A percentile compares a stretch with the other conserved stretches of the same genome.
Conservation (phyloP, 2,797 vertebrate genomes). For the Phrynocephalus vlangalii region DNA sequence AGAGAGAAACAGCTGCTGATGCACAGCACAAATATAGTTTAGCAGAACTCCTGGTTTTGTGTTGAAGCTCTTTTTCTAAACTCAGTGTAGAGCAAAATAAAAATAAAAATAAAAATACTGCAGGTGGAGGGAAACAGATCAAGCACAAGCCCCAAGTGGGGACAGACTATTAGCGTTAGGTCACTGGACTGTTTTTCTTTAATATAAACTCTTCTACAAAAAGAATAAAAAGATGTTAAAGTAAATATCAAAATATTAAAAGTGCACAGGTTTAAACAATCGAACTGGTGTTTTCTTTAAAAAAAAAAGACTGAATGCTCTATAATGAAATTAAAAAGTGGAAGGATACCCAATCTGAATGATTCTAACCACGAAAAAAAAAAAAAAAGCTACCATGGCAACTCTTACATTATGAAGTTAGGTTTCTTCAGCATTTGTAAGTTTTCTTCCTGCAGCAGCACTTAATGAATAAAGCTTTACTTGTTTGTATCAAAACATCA, state of each 20-base stretch:
- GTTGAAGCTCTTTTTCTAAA: conserved; percentile 68
- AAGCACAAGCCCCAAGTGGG: conserved; percentile 62
- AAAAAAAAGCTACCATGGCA: conserved; percentile 59
- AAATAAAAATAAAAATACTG: conserved; percentile 66
- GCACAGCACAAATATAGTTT: conserved; percentile 72
- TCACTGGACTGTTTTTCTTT: conserved; percentile 73
- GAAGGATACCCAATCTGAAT: conserved; percentile 57
- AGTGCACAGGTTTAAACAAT: conserved; percentile 90
- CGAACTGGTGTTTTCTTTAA: conserved; percentile 49
- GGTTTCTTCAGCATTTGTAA: conserved; percentile 84
- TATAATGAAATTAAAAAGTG: conserved; percentile 60
- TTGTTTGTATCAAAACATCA: conserved; percentile 70
- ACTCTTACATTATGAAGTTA: conserved; percentile 65
- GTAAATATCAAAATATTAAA: conserved; percentile 89
- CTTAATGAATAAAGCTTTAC: conserved; percentile 72
- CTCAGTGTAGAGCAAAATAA: conserved; percentile 62
- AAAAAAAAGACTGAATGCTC: conserved; percentile 59
- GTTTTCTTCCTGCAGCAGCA: conserved; percentile 85
- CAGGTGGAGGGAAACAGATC: conserved; percentile 69
- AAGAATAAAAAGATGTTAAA: conserved; percentile 81
- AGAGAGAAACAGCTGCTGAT: conserved; percentile 75
- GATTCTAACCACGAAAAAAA: conserved; percentile 56
- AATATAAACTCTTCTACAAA: conserved; percentile 82
- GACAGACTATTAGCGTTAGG: conserved; percentile 77
- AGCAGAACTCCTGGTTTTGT: conserved; percentile 69